Base-by-base conservation (phyloP, 2,113 vertebrate species). In the Melospiza georgiana region DNA sequence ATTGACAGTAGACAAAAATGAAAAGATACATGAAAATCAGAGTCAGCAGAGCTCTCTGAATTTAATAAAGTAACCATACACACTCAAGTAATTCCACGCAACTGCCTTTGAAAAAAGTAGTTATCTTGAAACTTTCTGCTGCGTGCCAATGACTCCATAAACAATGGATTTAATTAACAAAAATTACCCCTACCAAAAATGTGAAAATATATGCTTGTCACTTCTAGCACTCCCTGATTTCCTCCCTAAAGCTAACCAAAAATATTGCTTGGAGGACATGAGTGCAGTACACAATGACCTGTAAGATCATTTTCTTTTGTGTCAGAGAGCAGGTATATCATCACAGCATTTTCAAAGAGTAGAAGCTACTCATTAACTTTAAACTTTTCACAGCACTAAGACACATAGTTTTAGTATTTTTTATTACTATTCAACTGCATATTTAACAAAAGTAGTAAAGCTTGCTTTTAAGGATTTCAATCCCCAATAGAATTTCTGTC, bases 101-200 rank as follows among this genome's bases (percentile, higher is more conserved):
- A 95, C 86, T 69, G 59, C 49, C 55, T 61, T 43, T 33, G 51
- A 71, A 49, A 79, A 85, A 91, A 88, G 51, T 46, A 58, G 51
- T 81, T 96, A 91, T 91, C 72, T 82, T 87, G 92, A 97, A 96
- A 68, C 68, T 96, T 97, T 93, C 81, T n/a, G 49, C 63, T 89
- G 54, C 91, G 37, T 54, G 46, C 33, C 68, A 94, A 82, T 73
- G 94, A 91, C 80, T 95, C 76, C 79, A 89, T 96, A 97, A 98
- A 96, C 82, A 95, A 83, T 55, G 77, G 46, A 78, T 95, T 97
- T 96, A 97, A 97, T 97, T 96, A 97, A 94, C 75, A 62, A 96
- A 97, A 97, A 96, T 96, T 80, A 86, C 87, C 80, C 37, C 57
- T 62, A 80, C 46, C 82, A 94, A 94, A 83, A 49, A 51, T 80